phyloP scores from a whole-genome alignment of 2,113 vertebrate species.

The Cromileptes altivelis region DNA sequence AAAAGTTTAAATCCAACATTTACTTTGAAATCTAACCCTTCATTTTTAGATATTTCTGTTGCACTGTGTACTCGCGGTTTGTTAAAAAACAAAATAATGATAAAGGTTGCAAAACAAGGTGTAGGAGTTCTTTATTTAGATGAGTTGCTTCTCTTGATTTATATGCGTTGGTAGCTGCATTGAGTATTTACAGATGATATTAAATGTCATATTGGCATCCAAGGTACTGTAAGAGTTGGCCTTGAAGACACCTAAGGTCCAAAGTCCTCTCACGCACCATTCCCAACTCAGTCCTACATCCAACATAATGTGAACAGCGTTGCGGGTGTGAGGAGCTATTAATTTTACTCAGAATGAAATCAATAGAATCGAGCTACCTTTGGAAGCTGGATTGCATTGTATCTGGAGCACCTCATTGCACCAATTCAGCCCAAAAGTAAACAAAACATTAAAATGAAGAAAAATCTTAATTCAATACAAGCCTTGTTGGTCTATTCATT shows the following conservation, averaged over 20 bases:
- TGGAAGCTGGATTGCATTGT: conserved; percentile 48
- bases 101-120: not conserved
- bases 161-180: no score
- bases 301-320: not conserved
- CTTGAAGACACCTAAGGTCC: not conserved
- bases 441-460: conserved; percentile 70
- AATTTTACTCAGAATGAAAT: conserved; percentile 59
- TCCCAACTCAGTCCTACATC: conserved; percentile 9
- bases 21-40: not conserved
- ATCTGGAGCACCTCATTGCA: conserved; percentile 26
- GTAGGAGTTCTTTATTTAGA: not conserved
- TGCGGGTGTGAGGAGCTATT: conserved; percentile 28
- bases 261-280: not conserved
- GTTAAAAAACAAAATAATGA: not conserved
- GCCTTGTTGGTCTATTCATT: conserved; percentile 51
- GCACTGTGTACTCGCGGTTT: not conserved
- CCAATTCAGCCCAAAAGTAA: conserved; percentile 44
- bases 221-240: not conserved
- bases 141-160: not conserved
- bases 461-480: conserved; percentile 62
- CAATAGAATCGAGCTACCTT: conserved; percentile 61
- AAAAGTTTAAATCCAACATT: no score
- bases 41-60: not conserved
- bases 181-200: not conserved
- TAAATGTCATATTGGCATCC: not conserved